Percentiles rank a stretch among this genome's conserved stretches.
Evolutionary conservation across 2,113 vertebrate species (phyloP).

Genomic region (Pygoscelis adeliae): DNA sequence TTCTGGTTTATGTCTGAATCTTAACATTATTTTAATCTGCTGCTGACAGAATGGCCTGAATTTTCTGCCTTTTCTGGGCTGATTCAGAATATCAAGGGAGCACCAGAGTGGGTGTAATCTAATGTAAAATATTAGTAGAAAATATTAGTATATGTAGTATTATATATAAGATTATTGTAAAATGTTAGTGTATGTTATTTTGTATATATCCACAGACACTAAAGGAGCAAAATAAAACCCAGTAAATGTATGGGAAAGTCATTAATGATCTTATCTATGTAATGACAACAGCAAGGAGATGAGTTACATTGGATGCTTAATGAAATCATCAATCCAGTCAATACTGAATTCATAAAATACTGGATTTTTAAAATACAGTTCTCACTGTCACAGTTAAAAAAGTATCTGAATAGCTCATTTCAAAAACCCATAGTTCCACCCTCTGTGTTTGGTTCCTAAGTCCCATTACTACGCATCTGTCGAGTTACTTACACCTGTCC

Average conservation of each 20-base stretch:
- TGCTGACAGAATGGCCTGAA: not conserved
- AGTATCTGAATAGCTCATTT: not conserved
- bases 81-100: not conserved
- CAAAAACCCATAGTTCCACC: not conserved
- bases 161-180: not conserved
- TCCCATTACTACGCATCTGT: not conserved
- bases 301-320: not conserved
- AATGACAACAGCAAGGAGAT: not conserved
- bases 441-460: not conserved
- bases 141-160: not conserved
- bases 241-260: not conserved
- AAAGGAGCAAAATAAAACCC: not conserved
- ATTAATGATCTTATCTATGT: not conserved
- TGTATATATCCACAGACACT: not conserved
- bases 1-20: not conserved
- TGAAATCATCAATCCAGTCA: not conserved
- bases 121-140: not conserved
- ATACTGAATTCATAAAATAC: not conserved
- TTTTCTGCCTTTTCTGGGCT: not conserved
- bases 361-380: not conserved
- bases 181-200: not conserved
- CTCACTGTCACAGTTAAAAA: not conserved
- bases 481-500: not conserved
- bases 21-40: not conserved
- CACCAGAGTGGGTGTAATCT: not conserved